A percentile compares a stretch with the other conserved stretches of the same genome.
Conservation (phyloP, 2,113 vertebrate genomes). For the Chaetura pelagica region DNA sequence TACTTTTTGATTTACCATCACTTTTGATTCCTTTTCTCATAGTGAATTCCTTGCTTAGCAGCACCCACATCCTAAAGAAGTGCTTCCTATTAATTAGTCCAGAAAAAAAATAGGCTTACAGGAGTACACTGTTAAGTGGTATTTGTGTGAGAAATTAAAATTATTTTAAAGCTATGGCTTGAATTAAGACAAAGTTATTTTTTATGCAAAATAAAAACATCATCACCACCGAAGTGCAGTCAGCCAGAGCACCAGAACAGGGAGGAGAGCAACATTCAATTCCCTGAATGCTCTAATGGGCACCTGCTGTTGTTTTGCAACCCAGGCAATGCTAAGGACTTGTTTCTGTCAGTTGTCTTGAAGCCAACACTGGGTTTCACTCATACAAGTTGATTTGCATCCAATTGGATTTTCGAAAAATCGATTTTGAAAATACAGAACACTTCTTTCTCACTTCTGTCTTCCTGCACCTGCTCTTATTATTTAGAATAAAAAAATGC, state of each 20-base stretch:
- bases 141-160: not conserved
- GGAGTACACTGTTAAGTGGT: not conserved
- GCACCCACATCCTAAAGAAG: not conserved
- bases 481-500: no score
- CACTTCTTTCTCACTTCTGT: not conserved
- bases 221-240: not conserved
- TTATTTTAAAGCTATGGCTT: not conserved
- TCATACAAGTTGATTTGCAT: not conserved
- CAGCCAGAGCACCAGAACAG: not conserved
- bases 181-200: not conserved
- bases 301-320: not conserved
- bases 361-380: not conserved
- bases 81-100: not conserved
- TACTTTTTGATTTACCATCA: not conserved
- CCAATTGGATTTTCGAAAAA: not conserved
- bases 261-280: not conserved
- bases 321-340: accelerated
- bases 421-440: not conserved
- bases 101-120: not conserved
- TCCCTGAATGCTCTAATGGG: accelerated
- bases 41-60: not conserved
- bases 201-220: not conserved
- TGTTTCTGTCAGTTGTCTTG: not conserved
- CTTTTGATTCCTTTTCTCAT: not conserved
- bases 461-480: not conserved